Conservation (phyloP, 2,888 invertebrate genomes). For the Watsonalla cultraria region DNA sequence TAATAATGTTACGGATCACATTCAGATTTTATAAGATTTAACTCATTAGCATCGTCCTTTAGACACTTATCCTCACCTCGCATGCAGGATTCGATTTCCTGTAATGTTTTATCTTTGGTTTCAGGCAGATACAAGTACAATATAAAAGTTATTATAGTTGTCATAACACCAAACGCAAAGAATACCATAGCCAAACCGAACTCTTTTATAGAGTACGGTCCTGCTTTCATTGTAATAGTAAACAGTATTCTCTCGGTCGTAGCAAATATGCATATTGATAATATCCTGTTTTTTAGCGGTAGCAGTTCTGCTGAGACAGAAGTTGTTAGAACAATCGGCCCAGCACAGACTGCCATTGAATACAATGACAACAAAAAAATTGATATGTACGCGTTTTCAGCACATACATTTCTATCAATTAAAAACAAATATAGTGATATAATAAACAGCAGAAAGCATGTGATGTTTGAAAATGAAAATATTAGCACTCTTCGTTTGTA, state of each 20-base stretch:
- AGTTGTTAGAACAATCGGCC: conserved; percentile 33
- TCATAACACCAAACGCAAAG: conserved; percentile 19
- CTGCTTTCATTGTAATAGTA: conserved; percentile 25
- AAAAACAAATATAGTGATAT: conserved; percentile 48
- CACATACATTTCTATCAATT: conserved; percentile 25
- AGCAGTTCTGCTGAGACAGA: conserved; percentile 30
- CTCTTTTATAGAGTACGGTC: conserved; percentile 20
- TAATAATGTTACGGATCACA: too few relatives aligned
- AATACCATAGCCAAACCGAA: conserved; percentile 29
- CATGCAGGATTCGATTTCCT: conserved; percentile 21
- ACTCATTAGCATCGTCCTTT: too few relatives aligned
- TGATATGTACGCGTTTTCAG: conserved; percentile 39
- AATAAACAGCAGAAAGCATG: conserved; percentile 38
- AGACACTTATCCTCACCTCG: not conserved
- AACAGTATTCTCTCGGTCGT: conserved; percentile 8
- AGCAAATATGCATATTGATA: conserved; percentile 16
- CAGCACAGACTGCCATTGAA: conserved; percentile 49
- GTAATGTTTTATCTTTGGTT: conserved; percentile 27
- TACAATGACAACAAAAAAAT: conserved; percentile 37
- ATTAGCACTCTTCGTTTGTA: conserved; percentile 42
- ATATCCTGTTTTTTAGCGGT: conserved; percentile 19
- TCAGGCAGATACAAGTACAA: conserved; percentile 31
- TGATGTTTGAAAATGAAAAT: conserved; percentile 34
- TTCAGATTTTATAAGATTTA: too few relatives aligned
- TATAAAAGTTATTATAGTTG: conserved; percentile 9